A percentile compares a stretch with the other conserved stretches of the same genome.
phyloP scores from a whole-genome alignment of 2,888 invertebrate species.

The Megastigmus dorsalis region DNA sequence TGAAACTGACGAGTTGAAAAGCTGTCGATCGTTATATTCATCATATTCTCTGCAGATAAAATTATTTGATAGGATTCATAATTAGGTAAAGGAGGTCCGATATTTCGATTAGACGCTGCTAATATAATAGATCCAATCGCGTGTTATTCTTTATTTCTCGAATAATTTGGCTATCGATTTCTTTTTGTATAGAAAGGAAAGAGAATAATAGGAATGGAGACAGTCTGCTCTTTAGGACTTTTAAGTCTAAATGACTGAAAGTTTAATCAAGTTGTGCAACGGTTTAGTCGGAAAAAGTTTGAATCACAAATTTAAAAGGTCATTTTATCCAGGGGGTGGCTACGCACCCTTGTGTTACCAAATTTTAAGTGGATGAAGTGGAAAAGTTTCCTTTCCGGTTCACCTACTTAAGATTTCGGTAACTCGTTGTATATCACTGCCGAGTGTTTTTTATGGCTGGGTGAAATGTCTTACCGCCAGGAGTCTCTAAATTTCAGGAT shows the following conservation, averaged over 20 bases:
- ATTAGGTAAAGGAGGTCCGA: too few relatives aligned
- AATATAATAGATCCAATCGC: too few relatives aligned
- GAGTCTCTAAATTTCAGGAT: too few relatives aligned
- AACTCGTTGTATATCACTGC: conserved; percentile 9
- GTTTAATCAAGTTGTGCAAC: not conserved
- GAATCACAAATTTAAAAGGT: conserved; percentile 20
- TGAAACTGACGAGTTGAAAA: too few relatives aligned
- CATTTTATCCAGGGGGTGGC: not conserved
- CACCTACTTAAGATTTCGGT: conserved; percentile 29
- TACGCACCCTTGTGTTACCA: not conserved
- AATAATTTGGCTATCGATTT: not conserved
- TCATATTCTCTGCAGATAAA: too few relatives aligned
- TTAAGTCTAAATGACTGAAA: conserved; percentile 17
- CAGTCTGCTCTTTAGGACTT: not conserved
- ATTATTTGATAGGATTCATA: too few relatives aligned
- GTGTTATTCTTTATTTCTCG: not conserved
- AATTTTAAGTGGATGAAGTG: conserved; percentile 23
- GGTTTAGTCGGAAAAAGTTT: conserved; percentile 22
- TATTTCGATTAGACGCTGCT: too few relatives aligned
- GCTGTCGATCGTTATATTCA: too few relatives aligned
- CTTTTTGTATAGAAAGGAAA: not conserved
- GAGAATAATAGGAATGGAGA: not conserved
- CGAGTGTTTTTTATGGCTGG: too few relatives aligned
- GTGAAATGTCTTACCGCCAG: too few relatives aligned
- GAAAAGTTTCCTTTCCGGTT: conserved; percentile 12